Percentiles rank a stretch among this genome's conserved stretches.
These are phyloP conservation scores for Trematomus loennbergii DNA, from an alignment of 2,113 vertebrate genomes.

Conservation along the genomic window DNA sequence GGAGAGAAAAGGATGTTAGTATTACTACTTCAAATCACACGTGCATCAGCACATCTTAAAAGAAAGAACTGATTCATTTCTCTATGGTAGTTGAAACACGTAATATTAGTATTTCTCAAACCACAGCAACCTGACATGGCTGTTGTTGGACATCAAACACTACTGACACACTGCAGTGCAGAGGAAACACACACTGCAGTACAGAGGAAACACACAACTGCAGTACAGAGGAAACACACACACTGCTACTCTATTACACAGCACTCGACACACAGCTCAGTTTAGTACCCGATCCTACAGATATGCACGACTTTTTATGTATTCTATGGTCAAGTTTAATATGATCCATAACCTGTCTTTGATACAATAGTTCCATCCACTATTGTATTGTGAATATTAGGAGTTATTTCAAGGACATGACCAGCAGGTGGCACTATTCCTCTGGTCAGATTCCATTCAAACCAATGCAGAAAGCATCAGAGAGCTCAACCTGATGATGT, in stretches of 20 bases:
- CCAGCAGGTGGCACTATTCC: neutral
- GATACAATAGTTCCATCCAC: neutral
- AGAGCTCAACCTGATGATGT: neutral
- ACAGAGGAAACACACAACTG: constrained; percentile 6
- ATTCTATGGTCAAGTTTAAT: neutral
- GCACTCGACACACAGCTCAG: constrained; percentile 1
- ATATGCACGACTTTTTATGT: no score
- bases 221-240: constrained; percentile 3
- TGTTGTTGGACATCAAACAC: neutral
- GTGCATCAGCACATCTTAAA: neutral
- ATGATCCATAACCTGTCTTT: no score
- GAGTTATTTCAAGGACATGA: neutral
- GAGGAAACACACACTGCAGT: constrained; percentile 9
- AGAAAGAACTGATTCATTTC: neutral
- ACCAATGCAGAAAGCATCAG: neutral
- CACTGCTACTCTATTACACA: neutral
- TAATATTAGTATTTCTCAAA: neutral
- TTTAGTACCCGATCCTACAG: neutral
- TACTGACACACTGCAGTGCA: constrained; percentile 16
- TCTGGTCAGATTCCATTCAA: neutral
- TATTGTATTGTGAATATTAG: neutral
- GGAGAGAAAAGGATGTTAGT: constrained; percentile 18
- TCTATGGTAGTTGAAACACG: constrained; percentile 29
- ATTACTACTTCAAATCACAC: constrained; percentile 5
- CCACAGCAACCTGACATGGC: neutral